Percentiles rank a stretch among this genome's conserved stretches.
Conservation (phyloP, 2,888 invertebrate genomes). For the Hydroisotoma schaefferi region DNA sequence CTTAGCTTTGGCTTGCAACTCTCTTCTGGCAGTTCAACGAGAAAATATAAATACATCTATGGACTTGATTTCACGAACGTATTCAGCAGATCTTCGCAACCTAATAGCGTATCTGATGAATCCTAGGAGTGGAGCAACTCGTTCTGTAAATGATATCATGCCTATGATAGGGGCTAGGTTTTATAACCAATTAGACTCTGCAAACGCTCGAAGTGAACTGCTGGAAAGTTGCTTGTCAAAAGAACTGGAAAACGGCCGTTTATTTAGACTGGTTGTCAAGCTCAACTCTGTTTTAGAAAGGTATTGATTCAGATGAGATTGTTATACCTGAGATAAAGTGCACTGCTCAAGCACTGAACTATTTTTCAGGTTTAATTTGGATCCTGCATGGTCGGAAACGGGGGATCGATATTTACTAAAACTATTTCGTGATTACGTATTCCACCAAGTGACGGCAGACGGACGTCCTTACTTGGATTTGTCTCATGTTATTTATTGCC, state of each 20-base stretch:
- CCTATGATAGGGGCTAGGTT: conserved; percentile 98
- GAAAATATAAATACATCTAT: conserved; percentile 84
- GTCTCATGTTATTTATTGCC: conserved; percentile 87
- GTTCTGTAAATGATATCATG: conserved; percentile 93
- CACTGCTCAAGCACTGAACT: neutral
- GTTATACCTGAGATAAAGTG: conserved; percentile 42
- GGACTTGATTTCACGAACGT: conserved; percentile 82
- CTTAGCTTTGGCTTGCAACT: conserved; percentile 88
- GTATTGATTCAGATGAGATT: conserved; percentile 68
- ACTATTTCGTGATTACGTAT: conserved; percentile 93
- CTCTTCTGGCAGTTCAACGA: conserved; percentile 76
- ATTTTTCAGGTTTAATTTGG: conserved; percentile 72
- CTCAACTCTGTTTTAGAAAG: conserved; percentile 92
- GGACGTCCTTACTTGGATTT: conserved; percentile 95
- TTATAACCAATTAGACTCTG: conserved; percentile 89
- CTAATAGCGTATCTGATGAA: conserved; percentile 70
- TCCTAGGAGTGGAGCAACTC: conserved; percentile 51
- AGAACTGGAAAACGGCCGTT: conserved; percentile 91
- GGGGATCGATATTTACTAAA: conserved; percentile 98
- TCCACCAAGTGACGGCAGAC: conserved; percentile 90
- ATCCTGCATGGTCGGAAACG: conserved; percentile 94
- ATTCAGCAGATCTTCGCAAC: conserved; percentile 91
- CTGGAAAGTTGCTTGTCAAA: conserved; percentile 85
- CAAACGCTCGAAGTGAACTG: conserved; percentile 80
- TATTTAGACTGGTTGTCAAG: conserved; percentile 86